A percentile compares a stretch with the other conserved stretches of the same genome.
Conservation (phyloP, 2,113 vertebrate species). For the Campylorhamphus procurvoides region DNA sequence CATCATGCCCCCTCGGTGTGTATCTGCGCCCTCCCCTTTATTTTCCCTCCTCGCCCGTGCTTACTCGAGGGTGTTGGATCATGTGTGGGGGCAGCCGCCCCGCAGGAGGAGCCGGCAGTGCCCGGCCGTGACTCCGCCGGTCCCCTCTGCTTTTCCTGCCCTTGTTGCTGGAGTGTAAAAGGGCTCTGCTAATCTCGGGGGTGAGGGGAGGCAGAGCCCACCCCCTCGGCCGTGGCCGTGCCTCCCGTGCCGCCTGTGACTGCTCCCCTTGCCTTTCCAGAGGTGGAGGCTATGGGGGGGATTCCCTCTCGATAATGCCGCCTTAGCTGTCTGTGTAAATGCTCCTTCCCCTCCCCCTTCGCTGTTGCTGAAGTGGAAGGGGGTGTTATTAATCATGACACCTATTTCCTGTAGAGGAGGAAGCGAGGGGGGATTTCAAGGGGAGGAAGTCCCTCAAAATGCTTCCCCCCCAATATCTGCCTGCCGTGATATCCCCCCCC, state of each 20-base stretch:
- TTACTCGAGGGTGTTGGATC: slow-evolving; percentile 47
- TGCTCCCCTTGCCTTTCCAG: slow-evolving; percentile 6
- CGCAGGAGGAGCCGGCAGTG: not conserved
- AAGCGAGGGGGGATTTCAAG: slow-evolving; percentile 67
- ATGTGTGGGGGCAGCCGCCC: slow-evolving; percentile 7
- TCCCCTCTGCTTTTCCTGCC: slow-evolving; percentile 39
- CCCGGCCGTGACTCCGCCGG: slow-evolving; percentile 42
- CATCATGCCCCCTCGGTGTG: slow-evolving; percentile 54
- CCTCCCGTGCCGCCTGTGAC: not conserved
- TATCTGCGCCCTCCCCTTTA: slow-evolving; percentile 63
- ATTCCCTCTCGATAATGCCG: slow-evolving; percentile 51
- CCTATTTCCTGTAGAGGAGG: slow-evolving; percentile 70
- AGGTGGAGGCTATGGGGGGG: slow-evolving; percentile 51
- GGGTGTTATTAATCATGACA: slow-evolving; percentile 81
- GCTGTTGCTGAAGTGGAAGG: slow-evolving; percentile 72
- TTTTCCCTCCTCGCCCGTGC: slow-evolving; percentile 53
- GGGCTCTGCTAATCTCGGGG: not conserved
- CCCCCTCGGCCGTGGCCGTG: slow-evolving; percentile 2
- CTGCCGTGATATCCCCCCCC: not conserved
- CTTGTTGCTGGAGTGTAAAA: slow-evolving; percentile 22
- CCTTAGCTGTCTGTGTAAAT: slow-evolving; percentile 60
- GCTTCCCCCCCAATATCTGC: slow-evolving; percentile 15
- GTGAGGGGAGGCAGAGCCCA: slow-evolving; percentile 32
- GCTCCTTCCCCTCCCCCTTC: slow-evolving; percentile 54
- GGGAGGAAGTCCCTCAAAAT: slow-evolving; percentile 65